A percentile compares a stretch with the other conserved stretches of the same genome.
These are phyloP conservation scores for Acrobasis repandana DNA, from an alignment of 2,888 invertebrate genomes.

Conservation along the genomic window DNA sequence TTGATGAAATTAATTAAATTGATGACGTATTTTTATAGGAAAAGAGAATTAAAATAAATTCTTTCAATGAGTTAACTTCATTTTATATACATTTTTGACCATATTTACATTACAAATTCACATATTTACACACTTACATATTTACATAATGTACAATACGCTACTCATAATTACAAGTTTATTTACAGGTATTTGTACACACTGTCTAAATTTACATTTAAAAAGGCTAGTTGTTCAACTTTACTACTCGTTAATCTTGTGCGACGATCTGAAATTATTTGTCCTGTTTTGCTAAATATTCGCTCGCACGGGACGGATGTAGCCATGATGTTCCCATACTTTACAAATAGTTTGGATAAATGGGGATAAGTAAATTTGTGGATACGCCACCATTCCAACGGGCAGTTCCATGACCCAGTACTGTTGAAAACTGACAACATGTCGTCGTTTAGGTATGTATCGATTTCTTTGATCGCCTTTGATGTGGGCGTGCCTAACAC, in stretches of 20 bases:
- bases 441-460: conserved; percentile 2
- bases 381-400: conserved; percentile 7
- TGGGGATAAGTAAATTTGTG: not conserved
- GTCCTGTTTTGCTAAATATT: conserved; percentile 10
- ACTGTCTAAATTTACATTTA: conserved; percentile 11
- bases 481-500: not conserved
- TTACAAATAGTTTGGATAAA: not conserved
- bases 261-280: conserved; percentile 1
- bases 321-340: not conserved
- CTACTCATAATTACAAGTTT: too few relatives aligned
- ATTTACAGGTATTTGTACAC: conserved; percentile 17
- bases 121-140: too few relatives aligned
- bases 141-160: too few relatives aligned
- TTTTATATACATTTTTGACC: too few relatives aligned
- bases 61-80: too few relatives aligned
- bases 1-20: too few relatives aligned
- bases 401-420: not conserved
- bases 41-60: too few relatives aligned
- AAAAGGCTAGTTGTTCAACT: conserved; percentile 4
- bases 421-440: not conserved
- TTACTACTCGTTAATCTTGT: not conserved
- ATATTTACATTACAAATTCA: too few relatives aligned
- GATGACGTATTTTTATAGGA: too few relatives aligned
- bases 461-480: conserved; percentile 2
- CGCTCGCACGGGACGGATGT: conserved; percentile 11